phyloP scores from a whole-genome alignment of 2,797 vertebrate genomes.

The Rhabdomys pumilio region DNA sequence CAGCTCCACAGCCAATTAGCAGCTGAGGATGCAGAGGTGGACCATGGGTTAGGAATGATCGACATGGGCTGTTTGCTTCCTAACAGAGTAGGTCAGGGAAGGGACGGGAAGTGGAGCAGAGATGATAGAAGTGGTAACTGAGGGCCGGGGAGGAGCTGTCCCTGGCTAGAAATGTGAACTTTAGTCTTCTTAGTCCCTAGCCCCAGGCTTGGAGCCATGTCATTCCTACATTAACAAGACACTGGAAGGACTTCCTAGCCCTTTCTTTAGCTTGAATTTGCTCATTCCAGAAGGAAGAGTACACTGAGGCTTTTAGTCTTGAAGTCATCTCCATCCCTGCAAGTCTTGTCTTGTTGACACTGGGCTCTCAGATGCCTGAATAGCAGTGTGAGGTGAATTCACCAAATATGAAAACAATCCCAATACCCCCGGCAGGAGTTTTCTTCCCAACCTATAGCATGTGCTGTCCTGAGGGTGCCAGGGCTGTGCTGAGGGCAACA shows the following conservation, averaged over 20 bases:
- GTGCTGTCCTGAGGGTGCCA: not conserved
- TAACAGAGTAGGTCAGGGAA: not conserved
- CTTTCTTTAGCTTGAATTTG: not conserved
- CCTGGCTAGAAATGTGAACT: not conserved
- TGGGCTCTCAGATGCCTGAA: not conserved
- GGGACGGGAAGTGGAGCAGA: not conserved
- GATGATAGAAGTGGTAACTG: not conserved
- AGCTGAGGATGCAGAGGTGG: not conserved
- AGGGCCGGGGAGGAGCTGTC: not conserved
- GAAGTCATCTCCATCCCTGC: not conserved
- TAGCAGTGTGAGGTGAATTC: not conserved
- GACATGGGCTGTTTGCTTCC: not conserved
- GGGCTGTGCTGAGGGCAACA: too few species aligned
- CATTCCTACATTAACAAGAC: not conserved
- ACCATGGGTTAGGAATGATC: not conserved
- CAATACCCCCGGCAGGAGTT: too few species aligned
- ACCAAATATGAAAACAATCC: not conserved
- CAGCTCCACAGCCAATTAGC: conserved; percentile 12
- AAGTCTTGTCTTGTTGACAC: not conserved
- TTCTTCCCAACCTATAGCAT: not conserved
- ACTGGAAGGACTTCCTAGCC: accelerated
- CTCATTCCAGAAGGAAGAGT: not conserved
- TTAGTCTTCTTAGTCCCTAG: not conserved
- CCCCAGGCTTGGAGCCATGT: not conserved
- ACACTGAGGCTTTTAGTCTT: not conserved